Base-by-base conservation (phyloP, 2,113 vertebrate species). In the Cynopterus brachyotis region DNA sequence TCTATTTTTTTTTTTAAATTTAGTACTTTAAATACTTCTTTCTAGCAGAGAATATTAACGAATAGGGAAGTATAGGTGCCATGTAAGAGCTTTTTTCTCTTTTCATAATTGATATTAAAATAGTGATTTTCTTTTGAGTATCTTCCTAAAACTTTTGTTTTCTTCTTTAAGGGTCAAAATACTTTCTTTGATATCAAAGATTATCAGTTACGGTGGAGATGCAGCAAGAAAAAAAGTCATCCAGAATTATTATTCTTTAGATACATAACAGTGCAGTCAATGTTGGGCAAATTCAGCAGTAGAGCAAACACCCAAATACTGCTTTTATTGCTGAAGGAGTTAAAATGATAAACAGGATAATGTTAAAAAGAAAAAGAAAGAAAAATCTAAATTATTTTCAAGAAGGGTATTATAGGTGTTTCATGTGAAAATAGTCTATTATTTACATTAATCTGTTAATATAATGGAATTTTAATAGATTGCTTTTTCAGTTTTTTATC, bases 151-250 rank as follows among this genome's bases (percentile, higher is more conserved):
- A 69, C 11, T 96, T 90, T 93, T 83, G 60, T 84, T 66, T 95
- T 79, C 50, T 62, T 79, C 24, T 72, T 94, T 69, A 57, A 88
- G 96, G 79, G 81, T 96, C 78, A 91, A 85, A 97, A 80, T 37
- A 53, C 53, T 72, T 96, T 75, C 50, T 32, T 82, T 96, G 79
- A 85, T 67, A 78, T 89, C n/a, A 50, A 32, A 84, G 70, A 59
- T 50, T 26, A 91, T 76, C 32, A 81, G n/a, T 84, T 72, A 53
- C 96, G 96, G 66, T 90, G 66, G 79, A 84, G 35, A 80, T 80
- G 20, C 6, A 59, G 32, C 3, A 10, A 81, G 55, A 24, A 13
- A 64, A 40, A 45, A 47, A 40, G 6, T 82, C 72, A 70, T 2
- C 26, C n/a, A 7, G 32, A 62, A 26, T 40, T 32, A 24, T 64